These are phyloP conservation scores for Trimorus sp. DNA, from an alignment of 2,888 invertebrate species.

Conservation along the genomic window DNA sequence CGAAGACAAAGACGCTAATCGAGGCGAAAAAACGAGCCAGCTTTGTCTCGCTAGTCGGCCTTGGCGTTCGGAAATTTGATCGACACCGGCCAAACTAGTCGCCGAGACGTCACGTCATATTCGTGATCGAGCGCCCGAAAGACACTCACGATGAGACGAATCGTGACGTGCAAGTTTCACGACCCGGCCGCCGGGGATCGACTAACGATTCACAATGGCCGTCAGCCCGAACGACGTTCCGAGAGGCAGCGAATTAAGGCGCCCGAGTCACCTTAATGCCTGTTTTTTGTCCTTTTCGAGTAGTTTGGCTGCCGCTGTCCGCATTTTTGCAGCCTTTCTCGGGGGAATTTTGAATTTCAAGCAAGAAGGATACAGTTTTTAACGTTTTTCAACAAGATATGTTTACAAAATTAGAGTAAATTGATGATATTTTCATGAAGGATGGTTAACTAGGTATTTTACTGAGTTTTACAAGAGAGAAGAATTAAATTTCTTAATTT, in stretches of 20 bases:
- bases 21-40: conserved; percentile 60
- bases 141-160: conserved; percentile 60
- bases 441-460: no score
- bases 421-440: no score
- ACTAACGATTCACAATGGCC: conserved; percentile 51
- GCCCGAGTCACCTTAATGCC: conserved; percentile 19
- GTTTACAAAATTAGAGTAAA: no score
- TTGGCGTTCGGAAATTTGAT: conserved; percentile 80
- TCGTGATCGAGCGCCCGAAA: conserved; percentile 59
- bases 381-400: no score
- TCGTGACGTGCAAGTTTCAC: conserved; percentile 60
- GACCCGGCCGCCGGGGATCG: conserved; percentile 35
- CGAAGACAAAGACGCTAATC: conserved; percentile 64
- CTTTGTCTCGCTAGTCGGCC: conserved; percentile 76
- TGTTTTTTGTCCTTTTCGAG: not conserved
- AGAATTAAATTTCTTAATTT: no score
- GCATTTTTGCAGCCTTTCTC: no score
- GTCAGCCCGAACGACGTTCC: conserved; percentile 33
- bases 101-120: conserved; percentile 71
- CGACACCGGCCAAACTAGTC: conserved; percentile 80
- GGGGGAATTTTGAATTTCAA: no score
- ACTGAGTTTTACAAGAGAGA: no score
- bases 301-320: not conserved
- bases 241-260: conserved; percentile 22
- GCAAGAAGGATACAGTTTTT: no score